Conservation (phyloP, 2,888 invertebrate genomes). For the Chloroclystis v-ata region DNA sequence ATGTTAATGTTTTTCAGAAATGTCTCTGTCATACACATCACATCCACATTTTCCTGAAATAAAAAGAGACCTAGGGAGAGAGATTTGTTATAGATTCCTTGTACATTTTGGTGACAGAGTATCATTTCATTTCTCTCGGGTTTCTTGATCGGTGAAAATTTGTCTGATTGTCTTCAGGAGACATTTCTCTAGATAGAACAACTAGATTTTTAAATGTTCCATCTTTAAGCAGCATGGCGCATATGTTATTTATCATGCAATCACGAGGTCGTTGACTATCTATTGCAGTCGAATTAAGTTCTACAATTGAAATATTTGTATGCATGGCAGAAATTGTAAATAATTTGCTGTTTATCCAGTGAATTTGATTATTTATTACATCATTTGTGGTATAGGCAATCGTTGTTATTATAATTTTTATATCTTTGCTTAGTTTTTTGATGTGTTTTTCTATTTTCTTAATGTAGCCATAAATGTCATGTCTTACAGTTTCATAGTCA, state of each 20-base stretch:
- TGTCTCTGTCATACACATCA: not conserved
- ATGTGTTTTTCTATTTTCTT: not conserved
- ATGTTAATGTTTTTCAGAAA: not conserved
- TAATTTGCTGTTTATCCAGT: not conserved
- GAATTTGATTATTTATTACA: not conserved
- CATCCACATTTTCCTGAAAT: not conserved
- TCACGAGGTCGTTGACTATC: not conserved
- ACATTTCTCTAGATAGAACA: not conserved
- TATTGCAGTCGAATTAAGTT: not conserved
- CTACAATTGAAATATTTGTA: not conserved
- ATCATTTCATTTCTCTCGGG: not conserved
- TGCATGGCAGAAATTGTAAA: not conserved
- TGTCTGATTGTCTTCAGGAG: not conserved
- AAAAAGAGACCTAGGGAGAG: not conserved
- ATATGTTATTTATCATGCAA: not conserved
- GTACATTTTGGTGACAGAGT: not conserved
- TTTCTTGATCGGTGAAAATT: not conserved
- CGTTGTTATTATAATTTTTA: not conserved
- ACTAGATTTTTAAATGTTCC: not conserved
- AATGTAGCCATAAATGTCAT: not conserved
- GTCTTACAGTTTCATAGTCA: not conserved
- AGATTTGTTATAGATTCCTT: not conserved
- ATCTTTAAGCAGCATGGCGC: not conserved
- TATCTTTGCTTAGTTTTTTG: not conserved
- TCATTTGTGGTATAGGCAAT: not conserved